Percentiles rank a stretch among this genome's conserved stretches.
phyloP scores from a whole-genome alignment of 1,140 invertebrate genomes.

The Drosophila santomea region DNA sequence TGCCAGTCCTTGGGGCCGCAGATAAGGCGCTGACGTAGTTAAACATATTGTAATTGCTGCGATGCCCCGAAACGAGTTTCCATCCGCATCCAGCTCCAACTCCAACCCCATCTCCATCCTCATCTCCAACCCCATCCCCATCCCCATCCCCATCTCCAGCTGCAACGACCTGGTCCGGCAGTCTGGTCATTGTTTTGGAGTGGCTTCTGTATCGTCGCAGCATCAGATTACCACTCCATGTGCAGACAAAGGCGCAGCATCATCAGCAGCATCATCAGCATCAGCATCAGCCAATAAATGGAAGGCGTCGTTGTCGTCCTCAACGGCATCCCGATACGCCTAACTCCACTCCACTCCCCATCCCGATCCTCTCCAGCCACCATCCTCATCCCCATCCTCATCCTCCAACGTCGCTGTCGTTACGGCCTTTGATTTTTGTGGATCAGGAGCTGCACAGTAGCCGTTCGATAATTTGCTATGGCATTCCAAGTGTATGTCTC shows the following conservation, averaged over 20 bases:
- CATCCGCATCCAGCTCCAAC: neutral
- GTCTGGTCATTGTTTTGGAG: slow-evolving; percentile 62
- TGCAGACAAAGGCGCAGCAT: slow-evolving; percentile 66
- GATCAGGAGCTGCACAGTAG: slow-evolving; percentile 77
- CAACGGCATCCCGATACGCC: slow-evolving; percentile 25
- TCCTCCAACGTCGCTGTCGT: slow-evolving; percentile 26
- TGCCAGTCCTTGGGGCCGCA: slow-evolving; percentile 31
- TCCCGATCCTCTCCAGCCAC: neutral
- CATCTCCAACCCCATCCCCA: too few relatives aligned
- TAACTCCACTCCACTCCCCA: slow-evolving; percentile 6
- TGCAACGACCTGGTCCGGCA: slow-evolving; percentile 16
- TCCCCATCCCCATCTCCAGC: too few relatives aligned
- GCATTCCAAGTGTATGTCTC: slow-evolving; percentile 85
- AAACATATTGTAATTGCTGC: slow-evolving; percentile 84
- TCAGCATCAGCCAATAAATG: slow-evolving; percentile 65
- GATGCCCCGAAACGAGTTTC: slow-evolving; percentile 68
- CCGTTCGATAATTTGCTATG: slow-evolving; percentile 84
- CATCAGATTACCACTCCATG: slow-evolving; percentile 84
- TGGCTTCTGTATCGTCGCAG: slow-evolving; percentile 51
- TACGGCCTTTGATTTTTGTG: slow-evolving; percentile 78
- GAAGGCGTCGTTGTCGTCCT: slow-evolving; percentile 72
- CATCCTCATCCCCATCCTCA: neutral
- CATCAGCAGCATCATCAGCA: slow-evolving; percentile 41
- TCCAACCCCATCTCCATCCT: too few relatives aligned
- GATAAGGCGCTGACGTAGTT: slow-evolving; percentile 82